phyloP scores from a whole-genome alignment of 2,888 invertebrate species.

The Oxytorus armatus region DNA sequence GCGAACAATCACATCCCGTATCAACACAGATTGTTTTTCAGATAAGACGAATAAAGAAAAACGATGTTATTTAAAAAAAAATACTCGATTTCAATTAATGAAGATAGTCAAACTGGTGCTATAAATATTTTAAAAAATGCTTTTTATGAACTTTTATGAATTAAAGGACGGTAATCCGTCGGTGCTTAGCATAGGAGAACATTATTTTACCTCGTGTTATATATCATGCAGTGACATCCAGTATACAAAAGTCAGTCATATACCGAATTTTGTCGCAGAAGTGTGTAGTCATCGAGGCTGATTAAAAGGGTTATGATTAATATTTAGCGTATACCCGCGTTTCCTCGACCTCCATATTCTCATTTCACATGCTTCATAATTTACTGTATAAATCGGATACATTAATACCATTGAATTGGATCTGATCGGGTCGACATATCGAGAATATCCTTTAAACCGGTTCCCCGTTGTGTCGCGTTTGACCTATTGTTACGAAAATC shows the following conservation, averaged over 20 bases:
- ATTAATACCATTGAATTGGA: neutral
- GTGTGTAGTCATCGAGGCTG: neutral
- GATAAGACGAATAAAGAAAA: neutral
- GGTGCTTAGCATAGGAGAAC: too few relatives aligned
- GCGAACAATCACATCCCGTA: neutral
- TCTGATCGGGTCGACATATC: too few relatives aligned
- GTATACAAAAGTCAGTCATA: neutral
- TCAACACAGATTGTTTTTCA: neutral
- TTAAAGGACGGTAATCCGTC: too few relatives aligned
- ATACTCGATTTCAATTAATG: too few relatives aligned
- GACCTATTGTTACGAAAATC: slow-evolving; percentile 3
- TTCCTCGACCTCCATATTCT: neutral
- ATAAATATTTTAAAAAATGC: too few relatives aligned
- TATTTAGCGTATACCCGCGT: neutral
- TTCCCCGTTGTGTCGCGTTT: neutral
- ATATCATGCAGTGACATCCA: too few relatives aligned
- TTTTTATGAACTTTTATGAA: too few relatives aligned
- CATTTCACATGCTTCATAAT: neutral
- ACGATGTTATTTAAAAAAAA: too few relatives aligned
- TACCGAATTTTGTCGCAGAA: neutral
- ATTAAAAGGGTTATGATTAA: slow-evolving; percentile 6
- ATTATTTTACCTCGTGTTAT: too few relatives aligned
- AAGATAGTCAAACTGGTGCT: too few relatives aligned
- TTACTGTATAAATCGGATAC: neutral
- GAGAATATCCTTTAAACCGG: neutral